phyloP scores from a whole-genome alignment of 2,888 invertebrate species.

The Noctuana brunneofusca region DNA sequence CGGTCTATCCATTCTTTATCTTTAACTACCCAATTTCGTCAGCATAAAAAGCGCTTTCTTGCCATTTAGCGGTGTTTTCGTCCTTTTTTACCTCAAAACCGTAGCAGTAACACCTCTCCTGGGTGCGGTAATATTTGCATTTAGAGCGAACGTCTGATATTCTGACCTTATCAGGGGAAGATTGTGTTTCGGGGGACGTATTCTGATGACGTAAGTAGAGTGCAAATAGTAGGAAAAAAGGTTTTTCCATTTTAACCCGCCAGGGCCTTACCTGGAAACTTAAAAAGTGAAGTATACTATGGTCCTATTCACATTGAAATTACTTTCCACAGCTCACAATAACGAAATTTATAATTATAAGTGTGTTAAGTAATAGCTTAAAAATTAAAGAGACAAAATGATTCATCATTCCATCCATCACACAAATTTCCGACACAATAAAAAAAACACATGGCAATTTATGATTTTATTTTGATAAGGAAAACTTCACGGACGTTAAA shows the following conservation, averaged over 20 bases:
- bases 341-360: too few relatives aligned
- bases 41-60: constrained; percentile 75
- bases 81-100: constrained; percentile 78
- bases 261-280: neutral
- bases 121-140: constrained; percentile 81
- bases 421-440: neutral
- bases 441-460: constrained; percentile 9
- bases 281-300: too few relatives aligned
- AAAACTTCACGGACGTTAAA: constrained; percentile 16
- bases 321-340: too few relatives aligned
- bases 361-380: too few relatives aligned
- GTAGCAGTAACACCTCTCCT: constrained; percentile 76
- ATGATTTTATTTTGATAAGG: constrained; percentile 13
- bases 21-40: constrained; percentile 73
- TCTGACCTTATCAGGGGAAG: constrained; percentile 77
- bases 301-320: too few relatives aligned
- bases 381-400: too few relatives aligned
- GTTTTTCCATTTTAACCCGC: neutral
- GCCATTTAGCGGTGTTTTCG: constrained; percentile 77
- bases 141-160: constrained; percentile 81
- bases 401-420: too few relatives aligned
- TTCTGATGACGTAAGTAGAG: constrained; percentile 65
- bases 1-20: constrained; percentile 73
- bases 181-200: constrained; percentile 73
- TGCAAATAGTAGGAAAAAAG: constrained; percentile 42